Evolutionary conservation across 2,113 vertebrate genomes (phyloP), one percentile per base, ranked within the genome.

Genomic region (Spilogale gracilis): DNA sequence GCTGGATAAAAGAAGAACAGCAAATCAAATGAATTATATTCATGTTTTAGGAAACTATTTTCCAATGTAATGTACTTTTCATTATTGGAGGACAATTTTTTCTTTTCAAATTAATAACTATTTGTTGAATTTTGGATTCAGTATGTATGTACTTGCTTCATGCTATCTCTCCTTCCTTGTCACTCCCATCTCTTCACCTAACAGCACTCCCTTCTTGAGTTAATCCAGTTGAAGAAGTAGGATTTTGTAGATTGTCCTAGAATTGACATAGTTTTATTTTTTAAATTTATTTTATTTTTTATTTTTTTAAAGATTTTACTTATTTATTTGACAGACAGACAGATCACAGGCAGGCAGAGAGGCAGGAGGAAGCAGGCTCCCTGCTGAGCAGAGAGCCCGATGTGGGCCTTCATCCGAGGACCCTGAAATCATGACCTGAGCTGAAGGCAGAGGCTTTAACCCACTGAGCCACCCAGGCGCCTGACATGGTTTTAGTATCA

Each of bases 91-190:
- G 43, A 45, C 60, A 93, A 27, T 6, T 84, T 50, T 11, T 61
- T 48, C 27, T 79, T 38, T 25, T 8, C 18, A 81, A 88, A 80
- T 30, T 65, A 78, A 82, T 7, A 78, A n/a, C 18, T 25, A 20
- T 43, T 90, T 84, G 21, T 80, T 96, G 76, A 74, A 30, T 78
- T 96, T 96, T 88, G 43, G 43, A 69, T 58, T 96, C 43, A 89
- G 1, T 93, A 80, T 38, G 3, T 76, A 63, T 11, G 58, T 89
- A 63, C 18, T 88, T 54, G 5, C 74, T 50, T 69, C 9, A 43
- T 56, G 69, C 56, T 43, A 43, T 48, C 11, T 69, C 6, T 82
- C 32, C 23, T 25, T 91, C 48, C 27, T 3, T 56, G 8, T 79
- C 30, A 84, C n/a, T 67, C 7, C 4, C 12, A 6, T 65, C 1